Evolutionary conservation across 64 coral and sea anemone genomes (phyloP).

Genomic region (Orbicella faveolata): DNA sequence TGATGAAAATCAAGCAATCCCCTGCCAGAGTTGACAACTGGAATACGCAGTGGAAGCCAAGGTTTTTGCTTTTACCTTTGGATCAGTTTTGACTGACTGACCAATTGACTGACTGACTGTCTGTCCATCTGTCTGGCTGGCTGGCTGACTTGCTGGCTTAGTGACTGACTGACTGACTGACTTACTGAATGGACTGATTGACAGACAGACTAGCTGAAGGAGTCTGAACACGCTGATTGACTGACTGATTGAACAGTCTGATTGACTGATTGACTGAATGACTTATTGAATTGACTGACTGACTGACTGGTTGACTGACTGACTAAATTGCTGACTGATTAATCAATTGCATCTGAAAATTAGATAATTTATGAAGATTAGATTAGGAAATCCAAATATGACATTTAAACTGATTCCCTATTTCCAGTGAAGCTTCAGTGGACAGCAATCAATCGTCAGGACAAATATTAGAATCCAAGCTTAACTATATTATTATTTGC

Average conservation of each 20-base stretch:
- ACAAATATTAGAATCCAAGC: no score
- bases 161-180: not conserved
- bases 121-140: not conserved
- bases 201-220: not conserved
- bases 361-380: no score
- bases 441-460: no score
- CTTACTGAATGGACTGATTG: not conserved
- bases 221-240: not conserved
- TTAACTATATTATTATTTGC: no score
- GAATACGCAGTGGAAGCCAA: slow-evolving; percentile 64
- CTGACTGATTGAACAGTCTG: not conserved
- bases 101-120: not conserved
- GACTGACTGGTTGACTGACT: not conserved
- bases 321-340: not conserved
- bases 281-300: not conserved
- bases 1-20: slow-evolving; percentile 57
- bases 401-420: no score
- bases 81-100: not conserved
- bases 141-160: not conserved
- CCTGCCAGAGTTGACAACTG: slow-evolving; percentile 42
- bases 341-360: no score
- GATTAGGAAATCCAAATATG: no score
- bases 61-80: not conserved
- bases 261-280: not conserved
- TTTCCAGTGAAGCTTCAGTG: no score